A percentile compares a stretch with the other conserved stretches of the same genome.
phyloP scores from a whole-genome alignment of 2,797 vertebrate genomes.

The Pristis pectinata region DNA sequence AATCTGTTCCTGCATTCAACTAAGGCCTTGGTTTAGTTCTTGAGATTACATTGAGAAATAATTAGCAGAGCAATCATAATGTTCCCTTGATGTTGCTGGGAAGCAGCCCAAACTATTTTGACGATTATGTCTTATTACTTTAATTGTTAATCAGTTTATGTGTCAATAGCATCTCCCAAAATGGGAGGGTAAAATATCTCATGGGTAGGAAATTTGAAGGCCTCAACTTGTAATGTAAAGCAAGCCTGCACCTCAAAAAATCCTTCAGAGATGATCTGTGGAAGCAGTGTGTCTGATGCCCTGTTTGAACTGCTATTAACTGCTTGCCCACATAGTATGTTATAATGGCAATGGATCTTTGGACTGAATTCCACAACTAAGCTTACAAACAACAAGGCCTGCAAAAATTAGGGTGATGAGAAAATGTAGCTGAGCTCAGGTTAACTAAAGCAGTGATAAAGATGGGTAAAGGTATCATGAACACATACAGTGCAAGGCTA shows the following conservation, averaged over 20 bases:
- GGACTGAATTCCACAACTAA: background rate
- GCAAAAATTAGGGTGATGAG: background rate
- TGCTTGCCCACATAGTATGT: background rate
- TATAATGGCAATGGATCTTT: too few relatives aligned
- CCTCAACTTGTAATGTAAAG: background rate
- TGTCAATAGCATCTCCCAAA: background rate
- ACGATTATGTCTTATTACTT: background rate
- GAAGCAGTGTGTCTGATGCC: background rate
- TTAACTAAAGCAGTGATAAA: background rate
- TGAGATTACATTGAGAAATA: background rate
- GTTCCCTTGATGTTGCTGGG: background rate
- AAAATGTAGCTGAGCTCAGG: background rate
- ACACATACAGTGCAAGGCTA: too few relatives aligned
- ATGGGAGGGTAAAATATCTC: background rate
- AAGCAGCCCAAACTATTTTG: background rate
- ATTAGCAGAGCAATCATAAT: background rate
- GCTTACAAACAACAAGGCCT: background rate
- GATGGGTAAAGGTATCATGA: too few relatives aligned
- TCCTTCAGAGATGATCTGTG: background rate
- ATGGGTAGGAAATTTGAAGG: background rate
- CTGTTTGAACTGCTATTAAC: background rate
- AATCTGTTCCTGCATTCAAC: background rate
- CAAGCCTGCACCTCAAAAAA: too few relatives aligned
- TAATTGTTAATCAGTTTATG: background rate
- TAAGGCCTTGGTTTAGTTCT: background rate